phyloP scores from a whole-genome alignment of 2,888 invertebrate species.

The Xanthia icteritia region DNA sequence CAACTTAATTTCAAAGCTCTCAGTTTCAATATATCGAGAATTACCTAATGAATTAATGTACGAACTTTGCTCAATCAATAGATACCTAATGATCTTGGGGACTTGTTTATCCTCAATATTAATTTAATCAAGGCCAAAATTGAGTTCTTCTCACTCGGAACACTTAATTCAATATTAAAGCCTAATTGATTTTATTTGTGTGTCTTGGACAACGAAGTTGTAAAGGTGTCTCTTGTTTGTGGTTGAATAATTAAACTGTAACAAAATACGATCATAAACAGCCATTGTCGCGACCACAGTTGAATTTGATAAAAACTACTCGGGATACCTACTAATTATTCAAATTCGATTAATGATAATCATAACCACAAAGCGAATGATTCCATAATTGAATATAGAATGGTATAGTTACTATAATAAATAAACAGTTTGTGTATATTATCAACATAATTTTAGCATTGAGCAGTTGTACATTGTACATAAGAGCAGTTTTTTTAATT shows the following conservation, averaged over 20 bases:
- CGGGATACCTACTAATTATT: neutral
- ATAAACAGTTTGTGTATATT: neutral
- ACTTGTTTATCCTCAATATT: conserved; percentile 26
- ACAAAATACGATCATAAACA: conserved; percentile 17
- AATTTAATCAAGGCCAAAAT: conserved; percentile 35
- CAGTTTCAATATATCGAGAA: conserved; percentile 27
- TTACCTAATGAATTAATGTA: conserved; percentile 34
- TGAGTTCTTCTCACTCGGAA: conserved; percentile 12
- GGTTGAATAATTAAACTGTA: conserved; percentile 12
- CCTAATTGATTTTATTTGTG: conserved; percentile 1
- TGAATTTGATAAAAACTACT: neutral
- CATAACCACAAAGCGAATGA: neutral
- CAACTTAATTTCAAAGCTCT: conserved; percentile 4
- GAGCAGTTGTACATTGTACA: too few relatives aligned
- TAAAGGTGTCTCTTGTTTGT: conserved; percentile 4
- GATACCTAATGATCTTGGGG: neutral
- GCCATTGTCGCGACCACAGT: neutral
- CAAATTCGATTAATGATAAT: neutral
- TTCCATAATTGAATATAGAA: neutral
- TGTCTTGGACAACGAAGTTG: conserved; percentile 4
- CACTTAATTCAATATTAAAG: conserved; percentile 9
- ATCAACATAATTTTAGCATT: neutral
- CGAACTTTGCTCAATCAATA: conserved; percentile 20
- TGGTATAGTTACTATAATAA: neutral
- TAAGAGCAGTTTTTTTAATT: too few relatives aligned